phyloP scores from a whole-genome alignment of 2,888 invertebrate species.

The Drosophila rubida region DNA sequence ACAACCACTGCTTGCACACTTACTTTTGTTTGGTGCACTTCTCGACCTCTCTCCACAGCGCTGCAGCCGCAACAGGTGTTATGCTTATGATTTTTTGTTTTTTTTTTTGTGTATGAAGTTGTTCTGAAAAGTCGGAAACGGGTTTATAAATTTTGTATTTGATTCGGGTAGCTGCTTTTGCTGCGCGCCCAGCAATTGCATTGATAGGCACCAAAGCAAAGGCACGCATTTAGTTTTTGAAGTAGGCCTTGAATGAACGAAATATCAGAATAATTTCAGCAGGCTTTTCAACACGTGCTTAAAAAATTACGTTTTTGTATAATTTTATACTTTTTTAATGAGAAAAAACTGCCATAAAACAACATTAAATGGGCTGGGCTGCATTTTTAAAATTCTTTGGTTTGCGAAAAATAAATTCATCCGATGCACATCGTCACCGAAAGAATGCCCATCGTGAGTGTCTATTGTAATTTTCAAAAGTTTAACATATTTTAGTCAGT shows the following conservation, averaged over 20 bases:
- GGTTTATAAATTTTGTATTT: slow-evolving; percentile 26
- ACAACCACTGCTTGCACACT: slow-evolving; percentile 41
- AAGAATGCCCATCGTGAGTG: neutral
- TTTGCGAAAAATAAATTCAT: neutral
- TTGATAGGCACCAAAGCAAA: slow-evolving; percentile 47
- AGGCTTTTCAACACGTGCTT: slow-evolving; percentile 1
- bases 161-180: slow-evolving; percentile 28
- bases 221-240: slow-evolving; percentile 4
- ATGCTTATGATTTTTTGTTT: slow-evolving; percentile 15
- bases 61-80: slow-evolving; percentile 42
- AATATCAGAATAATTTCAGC: slow-evolving; percentile 2
- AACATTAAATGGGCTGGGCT: slow-evolving; percentile 1
- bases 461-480: neutral
- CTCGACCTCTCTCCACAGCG: neutral
- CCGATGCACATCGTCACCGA: neutral
- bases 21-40: slow-evolving; percentile 17
- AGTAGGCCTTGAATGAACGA: neutral
- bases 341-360: neutral
- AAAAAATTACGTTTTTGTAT: neutral
- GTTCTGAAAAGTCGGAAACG: slow-evolving; percentile 33
- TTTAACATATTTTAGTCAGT: neutral
- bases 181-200: slow-evolving; percentile 66
- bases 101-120: slow-evolving; percentile 15
- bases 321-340: neutral
- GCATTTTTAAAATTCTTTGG: slow-evolving; percentile 3